phyloP scores from a whole-genome alignment of 2,797 vertebrate genomes.

The Myotis vivesi region DNA sequence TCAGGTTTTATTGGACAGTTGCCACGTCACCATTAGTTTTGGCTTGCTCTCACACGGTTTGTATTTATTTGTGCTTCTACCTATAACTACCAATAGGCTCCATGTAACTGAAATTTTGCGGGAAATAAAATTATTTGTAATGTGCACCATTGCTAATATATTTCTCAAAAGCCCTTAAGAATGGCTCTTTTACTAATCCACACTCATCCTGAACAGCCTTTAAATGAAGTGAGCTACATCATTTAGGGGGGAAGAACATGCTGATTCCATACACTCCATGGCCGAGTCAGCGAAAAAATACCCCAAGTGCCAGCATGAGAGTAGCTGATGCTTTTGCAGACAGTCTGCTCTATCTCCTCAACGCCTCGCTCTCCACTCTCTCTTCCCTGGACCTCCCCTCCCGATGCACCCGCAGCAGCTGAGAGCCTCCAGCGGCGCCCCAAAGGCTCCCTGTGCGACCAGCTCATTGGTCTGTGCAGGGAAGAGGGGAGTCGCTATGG shows the following conservation, averaged over 20 bases:
- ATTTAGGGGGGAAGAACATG: neutral
- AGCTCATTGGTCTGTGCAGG: constrained; percentile 13
- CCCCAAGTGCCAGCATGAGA: neutral
- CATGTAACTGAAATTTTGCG: neutral
- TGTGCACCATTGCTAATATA: neutral
- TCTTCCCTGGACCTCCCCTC: neutral
- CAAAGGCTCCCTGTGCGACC: neutral
- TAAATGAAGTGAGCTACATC: neutral
- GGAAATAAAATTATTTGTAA: constrained; percentile 4
- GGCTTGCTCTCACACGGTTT: neutral
- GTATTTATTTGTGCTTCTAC: neutral
- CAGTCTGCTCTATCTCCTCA: neutral
- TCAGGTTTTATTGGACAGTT: neutral
- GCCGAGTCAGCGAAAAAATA: neutral
- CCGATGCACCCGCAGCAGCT: neutral
- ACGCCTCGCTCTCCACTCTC: neutral
- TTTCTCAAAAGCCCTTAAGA: neutral
- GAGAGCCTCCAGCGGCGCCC: neutral
- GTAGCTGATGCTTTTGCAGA: neutral
- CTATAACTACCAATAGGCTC: neutral
- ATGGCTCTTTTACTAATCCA: neutral
- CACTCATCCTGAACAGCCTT: neutral
- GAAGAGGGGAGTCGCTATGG: neutral
- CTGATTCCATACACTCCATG: neutral
- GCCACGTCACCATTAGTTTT: neutral